A percentile compares a stretch with the other conserved stretches of the same genome.
Conservation (phyloP, 2,888 invertebrate genomes). For the Hypolimnas misippus region DNA sequence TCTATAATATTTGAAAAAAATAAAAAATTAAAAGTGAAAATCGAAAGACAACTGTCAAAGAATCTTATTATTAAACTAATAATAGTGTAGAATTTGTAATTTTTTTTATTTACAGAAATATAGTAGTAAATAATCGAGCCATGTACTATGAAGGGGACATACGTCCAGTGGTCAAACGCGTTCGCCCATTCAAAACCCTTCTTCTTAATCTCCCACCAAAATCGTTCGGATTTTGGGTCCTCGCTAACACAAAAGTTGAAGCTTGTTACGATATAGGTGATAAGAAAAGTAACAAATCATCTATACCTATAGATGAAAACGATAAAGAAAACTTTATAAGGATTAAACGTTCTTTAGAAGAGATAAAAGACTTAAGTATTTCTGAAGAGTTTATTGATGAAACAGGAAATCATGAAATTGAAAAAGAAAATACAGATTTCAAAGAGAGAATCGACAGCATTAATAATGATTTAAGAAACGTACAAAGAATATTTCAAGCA, state of each 20-base stretch:
- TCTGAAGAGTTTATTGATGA: slow-evolving; percentile 41
- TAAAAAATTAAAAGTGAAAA: too few relatives aligned
- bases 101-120: slow-evolving; percentile 72
- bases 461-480: slow-evolving; percentile 56
- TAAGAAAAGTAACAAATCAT: slow-evolving; percentile 40
- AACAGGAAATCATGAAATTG: slow-evolving; percentile 47
- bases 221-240: slow-evolving; percentile 90
- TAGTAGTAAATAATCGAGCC: slow-evolving; percentile 86
- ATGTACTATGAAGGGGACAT: slow-evolving; percentile 85
- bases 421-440: slow-evolving; percentile 48
- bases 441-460: slow-evolving; percentile 52
- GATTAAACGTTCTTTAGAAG: slow-evolving; percentile 54
- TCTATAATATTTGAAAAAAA: too few relatives aligned
- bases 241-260: slow-evolving; percentile 86
- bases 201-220: slow-evolving; percentile 85
- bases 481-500: slow-evolving; percentile 49
- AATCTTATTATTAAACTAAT: not conserved
- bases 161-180: slow-evolving; percentile 78
- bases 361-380: slow-evolving; percentile 1
- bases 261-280: slow-evolving; percentile 73
- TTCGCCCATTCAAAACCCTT: slow-evolving; percentile 80
- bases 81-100: not conserved
- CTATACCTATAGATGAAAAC: slow-evolving; percentile 43
- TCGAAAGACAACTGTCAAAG: not conserved
- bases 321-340: slow-evolving; percentile 45